Evolutionary conservation across 92 coral and sea anemone species (phyloP), one percentile per base, ranked within the genome.

Genomic region (Zoanthus sociatus): DNA sequence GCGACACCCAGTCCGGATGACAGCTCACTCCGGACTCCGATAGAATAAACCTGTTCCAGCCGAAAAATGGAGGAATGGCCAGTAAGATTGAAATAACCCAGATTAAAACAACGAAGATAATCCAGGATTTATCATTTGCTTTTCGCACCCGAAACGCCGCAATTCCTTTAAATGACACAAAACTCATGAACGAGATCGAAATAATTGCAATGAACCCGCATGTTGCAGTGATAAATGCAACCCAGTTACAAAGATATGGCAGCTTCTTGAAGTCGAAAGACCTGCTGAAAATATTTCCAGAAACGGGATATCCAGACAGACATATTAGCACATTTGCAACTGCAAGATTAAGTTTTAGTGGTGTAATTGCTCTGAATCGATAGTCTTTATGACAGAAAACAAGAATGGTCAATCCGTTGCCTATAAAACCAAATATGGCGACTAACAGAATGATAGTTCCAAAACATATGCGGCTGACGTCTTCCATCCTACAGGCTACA

Each of bases 1-100:
- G 83, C 7, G 83, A 78, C 14, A 63, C 6, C 83, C 83, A 78
- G 16, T 78, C 83, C 48, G 83, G 83, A 78, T 78, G 83, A 42
- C 83, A 78, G 30, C 83, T 15, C 16, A 78, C 51, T 15, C 83
- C 71, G 6, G 83, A 78, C 30, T 78, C 71, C 83, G 54, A 31
- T 4, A 54, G 26, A 32, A 78, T 42, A 15, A 78, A 78, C 16
- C 83, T 31, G 30, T 78, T 78, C 83, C 83, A 78, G 11, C 83
- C 83, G 21, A 78, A 42, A 31, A 78, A 56, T 51, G 83, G 83
- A 18, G 83, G 83, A 42, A 18, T 21, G 45, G 78, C 78, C 15
- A 73, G 78, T 17, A 18, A 45, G 17, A 73, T 47, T 46, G 78
- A 73, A 6, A 47, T 1, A 16, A 45, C 9, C 78, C 78, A 73